Evolutionary conservation across 2,888 invertebrate genomes (phyloP).

Genomic region (Clusia tigrina): DNA sequence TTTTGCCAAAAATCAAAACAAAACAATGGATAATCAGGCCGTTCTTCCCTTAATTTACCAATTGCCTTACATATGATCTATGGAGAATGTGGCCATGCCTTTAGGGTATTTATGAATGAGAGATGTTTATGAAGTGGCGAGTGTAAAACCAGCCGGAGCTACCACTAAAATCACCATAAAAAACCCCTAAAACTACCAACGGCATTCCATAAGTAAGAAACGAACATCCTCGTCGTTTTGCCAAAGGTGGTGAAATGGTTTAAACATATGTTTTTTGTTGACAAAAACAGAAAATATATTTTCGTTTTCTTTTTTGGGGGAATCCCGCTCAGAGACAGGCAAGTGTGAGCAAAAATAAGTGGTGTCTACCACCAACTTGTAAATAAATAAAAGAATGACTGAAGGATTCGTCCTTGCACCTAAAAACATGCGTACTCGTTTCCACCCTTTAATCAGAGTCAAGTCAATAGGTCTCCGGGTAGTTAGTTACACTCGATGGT

Average conservation of each 20-base stretch:
- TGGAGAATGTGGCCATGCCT: neutral
- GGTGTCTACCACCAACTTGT: neutral
- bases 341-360: neutral
- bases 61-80: neutral
- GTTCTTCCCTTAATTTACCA: slow-evolving; percentile 2
- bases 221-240: neutral
- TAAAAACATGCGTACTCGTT: slow-evolving; percentile 33
- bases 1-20: neutral
- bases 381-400: neutral
- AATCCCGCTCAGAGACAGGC: slow-evolving; percentile 36
- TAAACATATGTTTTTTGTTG: slow-evolving; percentile 28
- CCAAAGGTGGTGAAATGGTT: slow-evolving; percentile 18
- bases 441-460: slow-evolving; percentile 32
- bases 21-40: neutral
- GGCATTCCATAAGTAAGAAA: neutral
- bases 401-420: slow-evolving; percentile 52
- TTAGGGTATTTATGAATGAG: neutral
- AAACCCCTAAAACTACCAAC: slow-evolving; percentile 6
- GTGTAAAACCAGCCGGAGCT: neutral
- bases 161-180: neutral
- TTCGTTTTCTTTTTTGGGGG: slow-evolving; percentile 36
- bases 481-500: slow-evolving; percentile 28
- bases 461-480: slow-evolving; percentile 54
- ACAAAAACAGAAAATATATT: neutral
- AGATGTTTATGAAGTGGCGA: neutral